Evolutionary conservation across 2,113 vertebrate genomes (phyloP).

Genomic region (Gallinago jamesoni): DNA sequence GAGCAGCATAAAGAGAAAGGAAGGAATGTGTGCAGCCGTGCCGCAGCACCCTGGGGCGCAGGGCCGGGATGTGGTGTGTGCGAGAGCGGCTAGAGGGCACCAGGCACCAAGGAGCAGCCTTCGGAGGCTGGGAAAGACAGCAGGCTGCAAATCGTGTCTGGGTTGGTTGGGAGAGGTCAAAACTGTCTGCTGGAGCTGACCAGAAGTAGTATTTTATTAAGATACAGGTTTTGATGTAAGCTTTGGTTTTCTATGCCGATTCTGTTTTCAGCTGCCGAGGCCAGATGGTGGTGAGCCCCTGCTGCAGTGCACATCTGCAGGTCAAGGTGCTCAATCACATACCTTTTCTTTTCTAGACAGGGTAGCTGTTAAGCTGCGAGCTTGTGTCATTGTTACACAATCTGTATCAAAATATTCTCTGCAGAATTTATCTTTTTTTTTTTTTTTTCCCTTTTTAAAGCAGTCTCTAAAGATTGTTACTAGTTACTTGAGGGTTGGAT

Average conservation of each 20-base stretch:
- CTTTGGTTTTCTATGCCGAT: neutral
- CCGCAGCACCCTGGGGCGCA: neutral
- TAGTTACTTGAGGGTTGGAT: neutral
- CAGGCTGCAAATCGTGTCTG: neutral
- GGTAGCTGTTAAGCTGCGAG: neutral
- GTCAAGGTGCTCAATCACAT: neutral
- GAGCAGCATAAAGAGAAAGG: accelerated
- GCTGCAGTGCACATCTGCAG: neutral
- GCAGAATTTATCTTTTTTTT: neutral
- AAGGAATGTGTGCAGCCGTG: neutral
- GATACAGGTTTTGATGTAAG: neutral
- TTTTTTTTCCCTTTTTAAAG: neutral
- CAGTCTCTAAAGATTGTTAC: neutral
- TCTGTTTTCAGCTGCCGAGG: neutral
- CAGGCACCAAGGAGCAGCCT: neutral
- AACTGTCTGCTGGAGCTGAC: neutral
- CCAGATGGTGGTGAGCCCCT: accelerated
- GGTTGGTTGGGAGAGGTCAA: neutral
- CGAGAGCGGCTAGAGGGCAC: neutral
- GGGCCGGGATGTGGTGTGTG: neutral
- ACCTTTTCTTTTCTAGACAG: neutral
- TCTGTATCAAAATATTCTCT: neutral
- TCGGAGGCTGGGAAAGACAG: no score
- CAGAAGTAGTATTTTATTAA: neutral
- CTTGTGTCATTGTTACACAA: neutral